Conservation (phyloP, 2,113 vertebrate species). For the Sphaerodactylus townsendi region DNA sequence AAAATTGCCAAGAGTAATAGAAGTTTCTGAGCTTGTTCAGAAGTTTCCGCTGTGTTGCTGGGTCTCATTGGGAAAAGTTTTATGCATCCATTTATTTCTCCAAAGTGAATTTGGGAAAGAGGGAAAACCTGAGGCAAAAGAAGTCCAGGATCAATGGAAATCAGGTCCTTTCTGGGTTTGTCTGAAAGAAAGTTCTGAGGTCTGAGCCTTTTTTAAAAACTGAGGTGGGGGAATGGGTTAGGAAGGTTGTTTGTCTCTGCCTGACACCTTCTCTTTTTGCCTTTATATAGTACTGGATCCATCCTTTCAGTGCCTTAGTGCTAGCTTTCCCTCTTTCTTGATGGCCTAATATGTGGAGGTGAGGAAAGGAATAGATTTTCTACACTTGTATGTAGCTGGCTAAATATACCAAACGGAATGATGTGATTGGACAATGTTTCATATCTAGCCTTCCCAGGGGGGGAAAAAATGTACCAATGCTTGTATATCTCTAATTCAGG, state of each 20-base stretch:
- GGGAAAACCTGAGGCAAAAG: neutral
- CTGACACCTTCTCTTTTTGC: too few relatives aligned
- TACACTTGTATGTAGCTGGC: fast-evolving
- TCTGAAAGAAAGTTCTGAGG: too few relatives aligned
- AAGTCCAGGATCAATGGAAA: neutral
- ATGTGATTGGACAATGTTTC: neutral
- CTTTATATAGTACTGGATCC: neutral
- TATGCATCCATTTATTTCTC: neutral
- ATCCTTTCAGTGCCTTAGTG: neutral
- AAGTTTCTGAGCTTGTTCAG: too few relatives aligned
- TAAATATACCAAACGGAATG: neutral
- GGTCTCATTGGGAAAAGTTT: too few relatives aligned
- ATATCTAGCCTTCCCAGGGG: neutral
- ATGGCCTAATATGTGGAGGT: neutral
- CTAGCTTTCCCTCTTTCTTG: neutral
- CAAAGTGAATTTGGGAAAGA: neutral
- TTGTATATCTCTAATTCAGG: slow-evolving; percentile 35
- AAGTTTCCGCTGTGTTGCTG: too few relatives aligned
- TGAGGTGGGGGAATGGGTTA: too few relatives aligned
- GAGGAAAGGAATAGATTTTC: neutral
- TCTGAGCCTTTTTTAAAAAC: too few relatives aligned
- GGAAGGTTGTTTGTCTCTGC: too few relatives aligned
- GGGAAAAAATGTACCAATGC: neutral
- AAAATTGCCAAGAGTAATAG: too few relatives aligned
- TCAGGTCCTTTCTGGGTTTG: too few relatives aligned